Conservation (phyloP, 2,888 invertebrate species). For the Ornithoptera priamus region DNA sequence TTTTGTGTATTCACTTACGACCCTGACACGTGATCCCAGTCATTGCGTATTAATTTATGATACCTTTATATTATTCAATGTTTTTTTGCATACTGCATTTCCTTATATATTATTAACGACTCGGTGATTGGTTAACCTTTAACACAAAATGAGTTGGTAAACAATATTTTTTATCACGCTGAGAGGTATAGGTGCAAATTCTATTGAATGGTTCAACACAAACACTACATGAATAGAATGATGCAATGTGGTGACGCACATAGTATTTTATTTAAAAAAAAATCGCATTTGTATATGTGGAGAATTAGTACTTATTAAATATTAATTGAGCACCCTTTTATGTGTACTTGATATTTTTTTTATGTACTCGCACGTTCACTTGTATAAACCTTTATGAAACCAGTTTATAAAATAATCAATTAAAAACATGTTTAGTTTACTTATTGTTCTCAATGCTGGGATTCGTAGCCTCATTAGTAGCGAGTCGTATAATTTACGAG, state of each 20-base stretch:
- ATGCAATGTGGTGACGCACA: background rate
- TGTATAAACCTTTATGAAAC: background rate
- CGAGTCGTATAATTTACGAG: background rate
- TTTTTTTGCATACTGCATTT: background rate
- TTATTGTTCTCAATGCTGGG: too few species aligned
- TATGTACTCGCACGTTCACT: background rate
- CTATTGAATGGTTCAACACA: background rate
- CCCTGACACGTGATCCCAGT: background rate
- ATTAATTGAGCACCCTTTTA: background rate
- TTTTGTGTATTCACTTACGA: background rate
- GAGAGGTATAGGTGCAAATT: background rate
- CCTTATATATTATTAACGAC: background rate
- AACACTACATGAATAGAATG: background rate
- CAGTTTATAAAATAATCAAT: background rate
- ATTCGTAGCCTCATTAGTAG: too few species aligned
- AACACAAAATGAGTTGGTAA: background rate
- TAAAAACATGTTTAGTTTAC: too few species aligned
- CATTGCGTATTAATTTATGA: background rate
- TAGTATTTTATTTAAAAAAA: background rate
- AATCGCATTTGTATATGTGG: background rate
- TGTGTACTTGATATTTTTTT: background rate
- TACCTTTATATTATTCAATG: background rate
- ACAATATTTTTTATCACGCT: background rate
- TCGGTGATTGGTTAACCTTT: background rate
- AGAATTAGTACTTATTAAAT: background rate